A percentile compares a stretch with the other conserved stretches of the same genome.
Evolutionary conservation across 1,140 invertebrate species (phyloP).

Genomic region (Brachionus paranguensis): DNA sequence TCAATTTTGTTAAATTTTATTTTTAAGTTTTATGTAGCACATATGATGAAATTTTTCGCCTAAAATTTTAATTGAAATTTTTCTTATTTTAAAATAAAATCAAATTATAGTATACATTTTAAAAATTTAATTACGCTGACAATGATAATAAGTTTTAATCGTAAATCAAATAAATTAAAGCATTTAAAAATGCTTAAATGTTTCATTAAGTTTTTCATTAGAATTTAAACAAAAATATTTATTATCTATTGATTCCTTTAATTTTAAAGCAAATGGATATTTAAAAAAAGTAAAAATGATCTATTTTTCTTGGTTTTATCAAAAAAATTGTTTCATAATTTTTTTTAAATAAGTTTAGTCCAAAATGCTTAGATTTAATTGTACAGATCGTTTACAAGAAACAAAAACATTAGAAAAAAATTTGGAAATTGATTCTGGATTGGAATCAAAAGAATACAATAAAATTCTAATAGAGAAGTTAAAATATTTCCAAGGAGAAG

Average conservation of each 20-base stretch:
- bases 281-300: too few relatives aligned
- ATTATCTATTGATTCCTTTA: too few relatives aligned
- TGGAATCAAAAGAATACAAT: neutral
- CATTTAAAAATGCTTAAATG: neutral
- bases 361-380: neutral
- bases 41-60: neutral
- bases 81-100: neutral
- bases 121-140: neutral
- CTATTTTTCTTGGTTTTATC: too few relatives aligned
- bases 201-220: neutral
- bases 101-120: neutral
- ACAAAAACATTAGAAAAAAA: neutral
- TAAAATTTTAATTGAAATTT: conserved; percentile 25
- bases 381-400: conserved; percentile 22
- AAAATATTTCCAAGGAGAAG: neutral
- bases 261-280: too few relatives aligned
- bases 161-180: neutral
- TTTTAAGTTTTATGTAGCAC: neutral
- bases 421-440: neutral
- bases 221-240: neutral
- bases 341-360: neutral
- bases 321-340: too few relatives aligned
- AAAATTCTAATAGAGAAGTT: neutral
- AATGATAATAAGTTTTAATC: too few relatives aligned
- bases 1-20: conserved; percentile 11